Base-by-base conservation (phyloP, 2,797 vertebrate species). In the Coendou prehensilis region DNA sequence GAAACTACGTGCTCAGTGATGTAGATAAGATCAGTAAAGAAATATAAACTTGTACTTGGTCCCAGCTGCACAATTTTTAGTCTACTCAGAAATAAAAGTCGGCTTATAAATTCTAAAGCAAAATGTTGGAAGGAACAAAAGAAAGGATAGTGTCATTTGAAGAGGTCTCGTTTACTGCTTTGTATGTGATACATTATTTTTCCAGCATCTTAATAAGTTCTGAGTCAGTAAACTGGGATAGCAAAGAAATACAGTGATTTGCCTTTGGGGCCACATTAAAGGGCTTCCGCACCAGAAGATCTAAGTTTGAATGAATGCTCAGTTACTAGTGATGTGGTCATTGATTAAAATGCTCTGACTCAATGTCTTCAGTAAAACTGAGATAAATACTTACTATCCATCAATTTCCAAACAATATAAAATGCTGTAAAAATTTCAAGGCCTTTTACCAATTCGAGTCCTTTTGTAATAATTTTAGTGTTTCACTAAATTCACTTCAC, bases 321-420 rank as follows among this genome's bases (percentile, higher is more conserved):
- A 80, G 17, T 92, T 59, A 45, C 1, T 82, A 80, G 17, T 8
- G 79, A 2, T 92, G 18, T 69, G 59, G 59, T 5, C 33, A 54
- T 1, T 76, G 76, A 52, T 86, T 96, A 86, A 92, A 82, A 79
- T 64, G 80, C 33, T 81, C 63, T 91, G 61, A 79, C 6, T 84
- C 33, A 73, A 8, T 61, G 10, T 69, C 15, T 78, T 76, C 64
- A 88, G 10, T 82, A 47, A 89, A 80, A 81, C 22, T 7, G 23
- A 85, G 14, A 33, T 71, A 83, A 69, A 64, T 33, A 52, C 4
- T 33, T 47, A 37, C 1, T 54, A 26, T 52, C 9, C 2, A 28
- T 67, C 83, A 52, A 75, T 63, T 80, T 6, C 18, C 54, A 78
- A 71, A 87, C 11, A 5, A 50, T 61, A 1, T 92, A 33, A 87